A percentile compares a stretch with the other conserved stretches of the same genome.
Evolutionary conservation across 1,140 invertebrate genomes (phyloP).

Genomic region (Drosophila hydei): DNA sequence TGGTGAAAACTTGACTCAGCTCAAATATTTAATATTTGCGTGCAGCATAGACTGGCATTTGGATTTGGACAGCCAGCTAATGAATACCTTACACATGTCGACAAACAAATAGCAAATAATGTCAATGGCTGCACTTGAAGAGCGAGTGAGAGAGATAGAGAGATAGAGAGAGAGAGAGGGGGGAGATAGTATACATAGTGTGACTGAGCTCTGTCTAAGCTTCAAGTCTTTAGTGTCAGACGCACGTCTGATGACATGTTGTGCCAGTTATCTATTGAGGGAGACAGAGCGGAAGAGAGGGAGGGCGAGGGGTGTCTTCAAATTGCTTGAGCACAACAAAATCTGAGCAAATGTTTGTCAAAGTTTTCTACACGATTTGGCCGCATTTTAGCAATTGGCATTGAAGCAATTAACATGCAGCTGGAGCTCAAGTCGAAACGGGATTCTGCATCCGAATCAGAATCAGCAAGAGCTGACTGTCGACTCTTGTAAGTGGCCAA

Average conservation of each 20-base stretch:
- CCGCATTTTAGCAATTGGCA: conserved; percentile 80
- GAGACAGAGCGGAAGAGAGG: neutral
- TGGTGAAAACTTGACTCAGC: conserved; percentile 71
- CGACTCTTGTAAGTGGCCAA: conserved; percentile 53
- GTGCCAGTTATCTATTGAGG: conserved; percentile 41
- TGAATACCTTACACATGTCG: conserved; percentile 82
- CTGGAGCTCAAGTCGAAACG: conserved; percentile 41
- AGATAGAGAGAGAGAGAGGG: neutral
- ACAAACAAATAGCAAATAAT: conserved; percentile 79
- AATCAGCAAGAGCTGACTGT: conserved; percentile 22
- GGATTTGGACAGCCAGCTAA: conserved; percentile 70
- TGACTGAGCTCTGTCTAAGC: conserved; percentile 47
- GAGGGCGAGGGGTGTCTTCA: conserved; percentile 20
- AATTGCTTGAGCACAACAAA: conserved; percentile 29
- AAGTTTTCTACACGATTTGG: conserved; percentile 81
- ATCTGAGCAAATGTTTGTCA: conserved; percentile 73
- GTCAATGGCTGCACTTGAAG: conserved; percentile 58
- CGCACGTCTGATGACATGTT: conserved; percentile 25
- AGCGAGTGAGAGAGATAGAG: neutral
- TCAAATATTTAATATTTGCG: conserved; percentile 79
- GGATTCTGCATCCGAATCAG: conserved; percentile 17
- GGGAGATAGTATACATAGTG: neutral
- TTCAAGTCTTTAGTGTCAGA: conserved; percentile 43
- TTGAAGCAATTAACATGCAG: conserved; percentile 81
- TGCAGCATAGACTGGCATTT: conserved; percentile 66